Base-by-base conservation (phyloP, 1,140 invertebrate species). In the Drosophila takahashii region DNA sequence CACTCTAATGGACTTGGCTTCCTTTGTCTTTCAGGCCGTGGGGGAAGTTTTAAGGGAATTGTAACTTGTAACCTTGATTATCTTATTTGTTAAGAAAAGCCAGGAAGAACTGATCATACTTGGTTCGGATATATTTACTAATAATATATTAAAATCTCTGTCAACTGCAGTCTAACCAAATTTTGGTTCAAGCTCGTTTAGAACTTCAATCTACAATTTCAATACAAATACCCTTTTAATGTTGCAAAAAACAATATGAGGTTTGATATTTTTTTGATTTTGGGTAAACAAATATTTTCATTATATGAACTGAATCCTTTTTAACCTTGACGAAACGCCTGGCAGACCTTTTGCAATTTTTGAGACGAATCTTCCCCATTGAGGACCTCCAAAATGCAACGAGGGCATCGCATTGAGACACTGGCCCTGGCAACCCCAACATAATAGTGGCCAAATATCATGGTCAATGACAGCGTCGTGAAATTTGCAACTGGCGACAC, bases 401-500 rank as follows among this genome's bases (percentile, higher is more conserved):
- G 53, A 80, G 77, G 64, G 36, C 57, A 36, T 57, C 34, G 15
- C 77, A 51, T 70, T 64, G 52, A 71, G 65, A 26, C 37, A 15
- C 36, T 51, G 74, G 36, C 64, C 52, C 32, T 58, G 61, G 42
- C 37, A 32, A 13, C 4, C 26, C 15, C 29, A 53, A 26, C 15
- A 26, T 26, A 41, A 44, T 64, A 60, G 60, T 65, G 73, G 54
- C 59, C 53, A 79, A 89, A 79, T 89, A 79, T 74, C 79, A 90
- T 89, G 84, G 80, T 86, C 85, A 84, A 67, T 90, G 83, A 74
- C 72, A 84, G 77, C 53, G 67, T 52, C 64, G 52, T 65, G 59
- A 72, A 87, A 69, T 79, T 67, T 50, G 71, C 71, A 61, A 66
- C 45, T 36, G 27, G 41, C 67, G 47, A 50, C 58, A 32, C 26